phyloP scores from a whole-genome alignment of 2,888 invertebrate species.

The Dendrolimus pini region DNA sequence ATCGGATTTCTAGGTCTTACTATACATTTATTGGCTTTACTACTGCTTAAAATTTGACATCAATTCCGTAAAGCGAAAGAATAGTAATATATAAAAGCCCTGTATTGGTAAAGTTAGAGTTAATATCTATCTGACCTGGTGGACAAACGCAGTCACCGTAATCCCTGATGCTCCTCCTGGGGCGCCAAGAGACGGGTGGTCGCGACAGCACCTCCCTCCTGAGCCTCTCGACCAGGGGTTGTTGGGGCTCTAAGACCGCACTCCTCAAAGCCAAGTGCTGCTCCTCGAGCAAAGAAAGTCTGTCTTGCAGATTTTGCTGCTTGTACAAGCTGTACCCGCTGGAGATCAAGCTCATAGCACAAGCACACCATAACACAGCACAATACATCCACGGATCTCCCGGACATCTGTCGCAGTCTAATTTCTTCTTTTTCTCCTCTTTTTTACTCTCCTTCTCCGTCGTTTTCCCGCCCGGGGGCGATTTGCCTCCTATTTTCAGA shows the following conservation, averaged over 20 bases:
- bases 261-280: slow-evolving; percentile 73
- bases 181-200: slow-evolving; percentile 45
- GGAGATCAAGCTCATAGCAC: slow-evolving; percentile 78
- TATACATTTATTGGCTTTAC: too few species aligned
- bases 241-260: slow-evolving; percentile 67
- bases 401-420: slow-evolving; percentile 52
- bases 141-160: slow-evolving; percentile 83
- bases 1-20: too few species aligned
- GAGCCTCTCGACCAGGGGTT: slow-evolving; percentile 73
- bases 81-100: too few species aligned
- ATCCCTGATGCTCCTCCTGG: slow-evolving; percentile 70
- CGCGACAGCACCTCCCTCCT: slow-evolving; percentile 69
- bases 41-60: too few species aligned
- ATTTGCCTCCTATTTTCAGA: slow-evolving; percentile 60
- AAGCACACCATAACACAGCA: slow-evolving; percentile 79
- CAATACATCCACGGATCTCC: slow-evolving; percentile 64
- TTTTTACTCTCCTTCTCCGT: slow-evolving; percentile 35
- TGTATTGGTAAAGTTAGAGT: too few species aligned
- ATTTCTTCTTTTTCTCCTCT: slow-evolving; percentile 45
- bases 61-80: too few species aligned
- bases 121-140: slow-evolving; percentile 71
- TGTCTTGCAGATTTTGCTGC: slow-evolving; percentile 71
- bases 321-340: slow-evolving; percentile 78
- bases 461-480: slow-evolving; percentile 36
- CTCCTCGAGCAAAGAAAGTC: slow-evolving; percentile 72